Percentiles rank a stretch among this genome's conserved stretches.
These are phyloP conservation scores for Esperia sulphurella DNA, from an alignment of 2,888 invertebrate species.

Conservation along the genomic window DNA sequence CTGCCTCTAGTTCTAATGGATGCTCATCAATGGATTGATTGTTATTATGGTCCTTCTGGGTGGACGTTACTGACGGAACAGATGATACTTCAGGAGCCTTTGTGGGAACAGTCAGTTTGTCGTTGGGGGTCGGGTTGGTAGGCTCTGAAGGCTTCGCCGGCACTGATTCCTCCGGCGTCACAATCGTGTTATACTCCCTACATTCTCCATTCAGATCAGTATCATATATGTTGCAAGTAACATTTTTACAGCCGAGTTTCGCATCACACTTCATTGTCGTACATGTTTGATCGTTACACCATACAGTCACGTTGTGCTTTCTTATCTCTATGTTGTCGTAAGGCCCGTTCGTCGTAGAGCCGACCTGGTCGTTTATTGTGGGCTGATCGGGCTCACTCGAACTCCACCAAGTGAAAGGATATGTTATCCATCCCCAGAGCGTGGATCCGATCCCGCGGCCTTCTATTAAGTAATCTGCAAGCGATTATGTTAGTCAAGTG, in stretches of 20 bases:
- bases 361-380: conserved; percentile 35
- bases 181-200: conserved; percentile 47
- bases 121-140: conserved; percentile 12
- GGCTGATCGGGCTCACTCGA: conserved; percentile 29
- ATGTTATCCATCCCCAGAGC: conserved; percentile 68
- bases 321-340: conserved; percentile 45
- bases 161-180: conserved; percentile 33
- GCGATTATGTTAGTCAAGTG: conserved; percentile 25
- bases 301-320: conserved; percentile 57
- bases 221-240: conserved; percentile 69
- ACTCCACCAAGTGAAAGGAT: conserved; percentile 68
- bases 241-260: conserved; percentile 50
- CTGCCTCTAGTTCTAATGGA: conserved; percentile 55
- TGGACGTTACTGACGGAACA: conserved; percentile 5
- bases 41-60: conserved; percentile 16
- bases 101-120: conserved; percentile 16
- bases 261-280: conserved; percentile 62
- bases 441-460: conserved; percentile 59
- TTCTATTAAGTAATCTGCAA: conserved; percentile 56
- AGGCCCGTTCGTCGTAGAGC: conserved; percentile 31
- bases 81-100: conserved; percentile 11
- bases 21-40: conserved; percentile 31
- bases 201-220: conserved; percentile 68
- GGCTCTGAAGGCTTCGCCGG: conserved; percentile 23
- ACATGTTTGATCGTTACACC: conserved; percentile 72